Conservation (phyloP, 2,113 vertebrate species). For the Brachionichthys hirsutus region DNA sequence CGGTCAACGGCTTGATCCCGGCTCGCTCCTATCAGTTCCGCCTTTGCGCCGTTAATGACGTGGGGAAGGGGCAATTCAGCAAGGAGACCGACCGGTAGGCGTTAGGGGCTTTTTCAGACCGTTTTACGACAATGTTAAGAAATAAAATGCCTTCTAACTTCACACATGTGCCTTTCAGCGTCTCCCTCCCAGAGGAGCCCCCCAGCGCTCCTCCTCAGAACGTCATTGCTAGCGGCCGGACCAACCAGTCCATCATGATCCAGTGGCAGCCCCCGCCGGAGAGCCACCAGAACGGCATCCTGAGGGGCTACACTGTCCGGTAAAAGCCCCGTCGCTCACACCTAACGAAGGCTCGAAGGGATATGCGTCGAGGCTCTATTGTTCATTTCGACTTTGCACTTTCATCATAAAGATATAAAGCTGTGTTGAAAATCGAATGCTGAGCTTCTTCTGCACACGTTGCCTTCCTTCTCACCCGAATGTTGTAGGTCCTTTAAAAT, state of each 20-base stretch:
- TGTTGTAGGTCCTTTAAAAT: not conserved
- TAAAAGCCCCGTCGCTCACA: constrained; percentile 44
- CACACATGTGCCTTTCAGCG: constrained; percentile 65
- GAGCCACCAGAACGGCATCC: constrained; percentile 93
- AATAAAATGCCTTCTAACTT: too few species aligned
- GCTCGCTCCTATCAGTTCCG: constrained; percentile 97
- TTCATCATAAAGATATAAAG: too few species aligned
- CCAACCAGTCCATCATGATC: constrained; percentile 99
- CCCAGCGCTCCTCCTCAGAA: constrained; percentile 93
- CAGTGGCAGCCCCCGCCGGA: constrained; percentile 96
- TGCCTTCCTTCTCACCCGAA: not conserved
- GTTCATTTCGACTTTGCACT: too few species aligned
- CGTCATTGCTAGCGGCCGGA: constrained; percentile 92
- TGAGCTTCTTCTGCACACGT: too few species aligned
- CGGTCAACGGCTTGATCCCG: constrained; percentile 87
- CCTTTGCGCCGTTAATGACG: constrained; percentile 92
- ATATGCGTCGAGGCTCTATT: not conserved
- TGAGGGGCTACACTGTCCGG: constrained; percentile 92
- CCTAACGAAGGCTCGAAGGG: not conserved
- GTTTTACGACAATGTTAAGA: not conserved
- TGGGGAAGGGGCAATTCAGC: constrained; percentile 95
- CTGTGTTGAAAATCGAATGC: too few species aligned
- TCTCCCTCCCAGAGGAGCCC: constrained; percentile 93
- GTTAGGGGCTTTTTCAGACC: not conserved
- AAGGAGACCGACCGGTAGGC: constrained; percentile 93